phyloP scores from a whole-genome alignment of 2,888 invertebrate genomes.

The Smittia aterrima region DNA sequence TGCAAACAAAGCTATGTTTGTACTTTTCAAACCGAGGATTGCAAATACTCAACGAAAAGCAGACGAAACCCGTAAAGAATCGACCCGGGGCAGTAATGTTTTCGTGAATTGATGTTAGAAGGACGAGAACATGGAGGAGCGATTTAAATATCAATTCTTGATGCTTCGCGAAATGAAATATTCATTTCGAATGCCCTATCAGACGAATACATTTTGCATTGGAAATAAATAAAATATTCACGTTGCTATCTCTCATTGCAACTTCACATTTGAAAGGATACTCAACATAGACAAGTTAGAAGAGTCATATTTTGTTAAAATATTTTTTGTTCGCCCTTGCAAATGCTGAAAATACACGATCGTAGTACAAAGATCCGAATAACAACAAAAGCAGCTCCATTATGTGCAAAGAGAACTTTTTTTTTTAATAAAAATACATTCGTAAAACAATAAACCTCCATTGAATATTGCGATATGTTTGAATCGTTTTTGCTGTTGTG shows the following conservation, averaged over 20 bases:
- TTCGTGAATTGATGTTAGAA: slow-evolving; percentile 10
- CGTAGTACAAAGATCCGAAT: not conserved
- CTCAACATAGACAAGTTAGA: not conserved
- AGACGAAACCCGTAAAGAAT: no score
- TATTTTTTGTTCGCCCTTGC: not conserved
- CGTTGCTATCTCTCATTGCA: slow-evolving; percentile 2
- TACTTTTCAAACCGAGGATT: no score
- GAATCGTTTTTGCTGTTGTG: not conserved
- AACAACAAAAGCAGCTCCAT: not conserved
- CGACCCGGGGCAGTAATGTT: no score
- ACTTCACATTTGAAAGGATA: not conserved
- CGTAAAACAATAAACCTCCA: slow-evolving; percentile 25
- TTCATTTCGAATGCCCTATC: slow-evolving; percentile 10
- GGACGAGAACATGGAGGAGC: slow-evolving; percentile 1
- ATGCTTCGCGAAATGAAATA: slow-evolving; percentile 33
- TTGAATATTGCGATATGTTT: slow-evolving; percentile 18
- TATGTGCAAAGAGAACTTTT: not conserved
- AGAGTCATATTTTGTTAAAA: not conserved
- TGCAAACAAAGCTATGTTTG: no score
- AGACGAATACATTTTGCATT: slow-evolving; percentile 26
- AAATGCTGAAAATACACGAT: not conserved
- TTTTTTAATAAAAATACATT: not conserved
- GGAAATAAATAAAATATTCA: slow-evolving; percentile 37
- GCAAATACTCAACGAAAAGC: no score
- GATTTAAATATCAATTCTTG: slow-evolving; percentile 33